Conservation (phyloP, 2,797 vertebrate genomes). For the Clarias pachynema region DNA sequence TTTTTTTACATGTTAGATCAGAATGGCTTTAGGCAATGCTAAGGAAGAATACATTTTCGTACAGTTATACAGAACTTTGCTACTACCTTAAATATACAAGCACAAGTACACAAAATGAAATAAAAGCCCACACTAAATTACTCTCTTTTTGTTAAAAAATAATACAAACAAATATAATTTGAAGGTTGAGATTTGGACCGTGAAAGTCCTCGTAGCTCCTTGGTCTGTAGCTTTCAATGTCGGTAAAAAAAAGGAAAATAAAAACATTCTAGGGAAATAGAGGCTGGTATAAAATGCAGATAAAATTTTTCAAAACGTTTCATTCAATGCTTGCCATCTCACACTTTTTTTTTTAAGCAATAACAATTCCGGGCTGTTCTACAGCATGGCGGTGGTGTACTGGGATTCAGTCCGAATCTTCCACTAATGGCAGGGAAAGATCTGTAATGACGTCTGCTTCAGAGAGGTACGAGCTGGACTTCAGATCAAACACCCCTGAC, state of each 20-base stretch:
- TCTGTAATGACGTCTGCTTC: slow-evolving; percentile 29
- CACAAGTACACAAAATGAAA: slow-evolving; percentile 77
- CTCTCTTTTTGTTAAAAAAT: slow-evolving; percentile 60
- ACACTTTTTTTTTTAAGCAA: slow-evolving; percentile 31
- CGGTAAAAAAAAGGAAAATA: slow-evolving; percentile 50
- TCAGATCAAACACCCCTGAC: slow-evolving; percentile 23
- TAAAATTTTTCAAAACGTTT: slow-evolving; percentile 50
- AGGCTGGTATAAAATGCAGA: slow-evolving; percentile 61
- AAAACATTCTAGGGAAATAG: slow-evolving; percentile 61
- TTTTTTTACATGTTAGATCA: slow-evolving; percentile 78
- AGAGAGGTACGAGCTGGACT: slow-evolving; percentile 24
- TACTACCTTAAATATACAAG: slow-evolving; percentile 85
- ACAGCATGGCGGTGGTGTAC: slow-evolving; percentile 41
- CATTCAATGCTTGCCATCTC: slow-evolving; percentile 47
- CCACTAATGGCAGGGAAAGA: slow-evolving; percentile 33
- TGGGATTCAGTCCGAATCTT: slow-evolving; percentile 45
- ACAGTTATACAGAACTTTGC: slow-evolving; percentile 79
- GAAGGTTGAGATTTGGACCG: slow-evolving; percentile 81
- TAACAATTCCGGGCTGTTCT: slow-evolving; percentile 40
- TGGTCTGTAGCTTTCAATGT: slow-evolving; percentile 90
- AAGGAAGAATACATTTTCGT: slow-evolving; percentile 79
- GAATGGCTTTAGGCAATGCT: slow-evolving; percentile 70
- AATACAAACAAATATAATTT: slow-evolving; percentile 71
- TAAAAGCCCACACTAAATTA: slow-evolving; percentile 64
- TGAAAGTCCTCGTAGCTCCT: slow-evolving; percentile 83